Evolutionary conservation across 2,888 invertebrate genomes (phyloP), one percentile per base, ranked within the genome.

Genomic region (Polyploca ridens): DNA sequence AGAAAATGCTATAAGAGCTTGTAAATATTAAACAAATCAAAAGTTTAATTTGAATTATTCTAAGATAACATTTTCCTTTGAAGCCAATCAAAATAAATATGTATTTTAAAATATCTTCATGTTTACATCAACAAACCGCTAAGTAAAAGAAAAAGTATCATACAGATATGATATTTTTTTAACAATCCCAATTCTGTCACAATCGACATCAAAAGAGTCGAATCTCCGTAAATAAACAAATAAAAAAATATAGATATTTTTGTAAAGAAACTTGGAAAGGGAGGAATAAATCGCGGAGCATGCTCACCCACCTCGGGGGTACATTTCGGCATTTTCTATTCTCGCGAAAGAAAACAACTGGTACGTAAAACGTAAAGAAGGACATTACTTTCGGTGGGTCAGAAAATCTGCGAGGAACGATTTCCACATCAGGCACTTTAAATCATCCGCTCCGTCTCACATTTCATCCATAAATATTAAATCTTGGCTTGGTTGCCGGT

Each of bases 391-490:
- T 90, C 90, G 89, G 82, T 88, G 91, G 93, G 91, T 93, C 93
- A 93, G 90, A 92, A 93, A 93, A 93, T 92, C 91, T 91, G 89
- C 88, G 89, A 90, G 84, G 83, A 90, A 89, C 90, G 86, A 91
- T 93, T 93, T 92, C 89, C 91, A 92, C 93, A 90, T 93, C 90
- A 90, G 90, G 90, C 90, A 91, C 89, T 93, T 92, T 91, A 93
- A 93, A 93, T 94, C 93, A 93, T 92, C 79, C 90, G 92, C 92
- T 88, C 83, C 87, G 92, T 88, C 88, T 92, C 90, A 94, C 91
- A 91, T 91, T 93, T 92, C 91, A 90, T 90, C 93, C 90, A 93
- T 94, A 93, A 93, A 93, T 93, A 93, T 93, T 93, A 93, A 93
- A 93, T 90, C 89, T 90, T 88, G 88, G 86, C 88, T 88, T 83